Evolutionary conservation across 2,797 vertebrate genomes (phyloP).

Genomic region (Myotis pilosus): DNA sequence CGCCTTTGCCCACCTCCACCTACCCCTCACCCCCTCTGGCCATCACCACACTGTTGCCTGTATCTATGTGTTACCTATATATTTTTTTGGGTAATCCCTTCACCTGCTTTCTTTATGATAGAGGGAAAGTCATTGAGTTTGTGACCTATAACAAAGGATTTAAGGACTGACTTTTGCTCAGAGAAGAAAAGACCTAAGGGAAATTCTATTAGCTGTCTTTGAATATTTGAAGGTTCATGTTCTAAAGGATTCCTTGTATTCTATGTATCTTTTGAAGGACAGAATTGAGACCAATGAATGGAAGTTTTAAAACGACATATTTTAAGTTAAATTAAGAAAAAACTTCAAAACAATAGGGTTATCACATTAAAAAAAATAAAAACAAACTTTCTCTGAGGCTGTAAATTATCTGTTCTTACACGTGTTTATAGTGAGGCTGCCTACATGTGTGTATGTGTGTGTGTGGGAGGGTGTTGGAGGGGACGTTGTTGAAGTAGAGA

Average conservation of each 20-base stretch:
- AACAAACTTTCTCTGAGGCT: background rate
- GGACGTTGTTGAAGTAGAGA: background rate
- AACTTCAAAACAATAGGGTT: background rate
- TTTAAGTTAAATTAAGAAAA: constrained; percentile 18
- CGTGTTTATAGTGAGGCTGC: background rate
- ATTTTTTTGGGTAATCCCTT: background rate
- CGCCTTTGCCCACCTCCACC: background rate
- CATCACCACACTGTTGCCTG: background rate
- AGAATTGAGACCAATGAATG: background rate
- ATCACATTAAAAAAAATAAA: background rate
- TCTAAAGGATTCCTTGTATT: background rate
- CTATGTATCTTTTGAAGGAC: background rate
- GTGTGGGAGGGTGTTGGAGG: background rate
- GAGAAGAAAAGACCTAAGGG: background rate
- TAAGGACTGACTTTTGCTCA: background rate
- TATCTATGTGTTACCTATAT: background rate
- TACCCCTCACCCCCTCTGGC: background rate
- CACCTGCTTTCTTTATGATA: background rate
- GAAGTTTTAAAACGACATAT: background rate
- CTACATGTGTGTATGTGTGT: too few relatives aligned
- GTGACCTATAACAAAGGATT: background rate
- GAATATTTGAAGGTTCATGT: background rate
- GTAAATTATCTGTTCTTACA: background rate
- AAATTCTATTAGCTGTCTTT: background rate
- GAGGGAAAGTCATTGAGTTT: background rate